Evolutionary conservation across 2,797 vertebrate species (phyloP).

Genomic region (Neopelma chrysocephalum): DNA sequence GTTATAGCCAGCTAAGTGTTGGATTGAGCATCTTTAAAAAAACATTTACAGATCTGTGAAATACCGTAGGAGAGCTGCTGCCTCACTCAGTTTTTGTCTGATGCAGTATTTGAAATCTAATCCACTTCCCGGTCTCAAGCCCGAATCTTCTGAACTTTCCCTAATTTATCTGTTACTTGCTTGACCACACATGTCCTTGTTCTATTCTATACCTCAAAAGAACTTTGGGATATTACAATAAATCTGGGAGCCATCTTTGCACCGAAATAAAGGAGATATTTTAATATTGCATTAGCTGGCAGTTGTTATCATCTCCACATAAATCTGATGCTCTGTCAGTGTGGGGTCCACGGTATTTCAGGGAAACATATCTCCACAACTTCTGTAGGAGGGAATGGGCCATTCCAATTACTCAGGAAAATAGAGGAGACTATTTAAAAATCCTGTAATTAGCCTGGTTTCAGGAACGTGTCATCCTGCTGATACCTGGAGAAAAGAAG

Average conservation of each 20-base stretch:
- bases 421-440: slow-evolving; percentile 53
- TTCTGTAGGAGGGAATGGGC: slow-evolving; percentile 23
- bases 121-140: slow-evolving; percentile 57
- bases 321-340: neutral
- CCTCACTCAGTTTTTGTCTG: slow-evolving; percentile 74
- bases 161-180: neutral
- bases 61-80: slow-evolving; percentile 77
- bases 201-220: neutral
- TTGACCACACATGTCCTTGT: neutral
- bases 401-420: slow-evolving; percentile 63
- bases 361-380: neutral
- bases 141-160: neutral
- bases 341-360: slow-evolving; percentile 39
- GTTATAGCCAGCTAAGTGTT: slow-evolving; percentile 89
- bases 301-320: slow-evolving; percentile 26
- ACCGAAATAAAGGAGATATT: neutral
- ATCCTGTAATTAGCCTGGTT: slow-evolving; percentile 63
- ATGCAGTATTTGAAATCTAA: slow-evolving; percentile 74
- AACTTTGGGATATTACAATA: neutral
- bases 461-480: neutral
- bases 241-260: neutral
- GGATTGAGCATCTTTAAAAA: slow-evolving; percentile 86
- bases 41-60: slow-evolving; percentile 85
- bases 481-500: neutral
- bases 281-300: slow-evolving; percentile 48